These are phyloP conservation scores for Cyrtonyx montezumae DNA, from an alignment of 2,113 vertebrate species.

Conservation along the genomic window DNA sequence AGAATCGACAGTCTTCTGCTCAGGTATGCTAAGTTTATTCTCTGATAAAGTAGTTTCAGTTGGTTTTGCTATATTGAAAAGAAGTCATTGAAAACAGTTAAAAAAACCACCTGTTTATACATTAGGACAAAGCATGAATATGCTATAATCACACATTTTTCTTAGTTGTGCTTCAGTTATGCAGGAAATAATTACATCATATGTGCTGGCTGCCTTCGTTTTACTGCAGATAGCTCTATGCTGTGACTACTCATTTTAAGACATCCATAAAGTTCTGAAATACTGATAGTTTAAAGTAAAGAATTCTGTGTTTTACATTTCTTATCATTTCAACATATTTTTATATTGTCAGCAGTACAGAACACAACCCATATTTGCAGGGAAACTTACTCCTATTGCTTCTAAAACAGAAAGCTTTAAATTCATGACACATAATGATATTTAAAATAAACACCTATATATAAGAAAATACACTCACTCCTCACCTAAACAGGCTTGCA, in stretches of 20 bases:
- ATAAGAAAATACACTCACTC: constrained; percentile 71
- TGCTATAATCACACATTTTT: not conserved
- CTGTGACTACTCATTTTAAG: not conserved
- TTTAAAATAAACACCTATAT: not conserved
- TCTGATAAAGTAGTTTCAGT: constrained; percentile 77
- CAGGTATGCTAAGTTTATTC: constrained; percentile 86
- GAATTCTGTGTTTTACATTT: not conserved
- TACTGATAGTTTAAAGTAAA: not conserved
- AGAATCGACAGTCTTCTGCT: constrained; percentile 81
- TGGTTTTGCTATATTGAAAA: constrained; percentile 71
- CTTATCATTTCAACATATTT: not conserved
- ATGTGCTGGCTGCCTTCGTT: not conserved
- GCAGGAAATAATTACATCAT: not conserved
- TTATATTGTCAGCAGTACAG: not conserved
- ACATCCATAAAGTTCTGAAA: not conserved
- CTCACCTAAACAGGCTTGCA: constrained; percentile 94
- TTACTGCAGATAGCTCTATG: not conserved
- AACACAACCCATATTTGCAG: not conserved
- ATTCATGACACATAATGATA: not conserved
- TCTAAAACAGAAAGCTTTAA: not conserved
- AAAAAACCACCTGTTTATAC: not conserved
- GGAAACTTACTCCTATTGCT: not conserved
- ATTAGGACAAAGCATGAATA: not conserved
- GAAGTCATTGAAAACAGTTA: not conserved
- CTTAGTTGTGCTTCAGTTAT: not conserved